A percentile compares a stretch with the other conserved stretches of the same genome.
phyloP scores from a whole-genome alignment of 2,888 invertebrate genomes.

The Ectobius pallidus region DNA sequence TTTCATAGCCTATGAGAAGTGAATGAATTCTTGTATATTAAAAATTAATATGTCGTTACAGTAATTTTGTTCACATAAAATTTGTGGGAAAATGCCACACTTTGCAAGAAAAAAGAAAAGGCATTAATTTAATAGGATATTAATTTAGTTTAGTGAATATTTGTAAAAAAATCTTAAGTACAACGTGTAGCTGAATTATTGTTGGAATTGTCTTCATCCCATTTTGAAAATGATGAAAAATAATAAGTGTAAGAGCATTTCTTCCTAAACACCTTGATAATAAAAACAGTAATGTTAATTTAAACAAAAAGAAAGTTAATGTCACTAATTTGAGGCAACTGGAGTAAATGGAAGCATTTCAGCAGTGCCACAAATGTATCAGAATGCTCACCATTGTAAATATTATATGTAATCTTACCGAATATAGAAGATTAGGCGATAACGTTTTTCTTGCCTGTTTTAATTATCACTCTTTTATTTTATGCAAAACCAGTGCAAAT shows the following conservation, averaged over 20 bases:
- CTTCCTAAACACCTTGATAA: not conserved
- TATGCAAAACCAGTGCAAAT: not conserved
- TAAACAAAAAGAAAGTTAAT: no score
- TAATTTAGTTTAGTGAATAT: constrained; percentile 24
- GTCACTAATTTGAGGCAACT: no score
- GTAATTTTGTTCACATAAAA: not conserved
- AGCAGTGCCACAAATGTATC: not conserved
- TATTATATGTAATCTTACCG: not conserved
- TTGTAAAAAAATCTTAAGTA: constrained; percentile 18
- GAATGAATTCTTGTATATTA: not conserved
- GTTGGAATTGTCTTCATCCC: not conserved
- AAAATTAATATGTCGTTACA: not conserved
- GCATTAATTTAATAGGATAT: constrained; percentile 12
- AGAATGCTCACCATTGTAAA: constrained; percentile 24
- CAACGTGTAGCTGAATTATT: constrained; percentile 21
- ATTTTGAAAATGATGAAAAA: constrained; percentile 2
- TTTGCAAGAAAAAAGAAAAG: not conserved
- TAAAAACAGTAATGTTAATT: no score
- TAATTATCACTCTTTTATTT: not conserved
- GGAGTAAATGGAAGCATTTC: no score
- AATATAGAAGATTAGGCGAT: not conserved
- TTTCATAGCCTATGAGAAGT: not conserved
- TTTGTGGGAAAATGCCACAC: constrained; percentile 4
- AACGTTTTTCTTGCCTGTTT: not conserved
- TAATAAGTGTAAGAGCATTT: not conserved